Conservation (phyloP, 30 jellyfish, hydroid and myxozoan species). For the Turritopsis dohrnii region DNA sequence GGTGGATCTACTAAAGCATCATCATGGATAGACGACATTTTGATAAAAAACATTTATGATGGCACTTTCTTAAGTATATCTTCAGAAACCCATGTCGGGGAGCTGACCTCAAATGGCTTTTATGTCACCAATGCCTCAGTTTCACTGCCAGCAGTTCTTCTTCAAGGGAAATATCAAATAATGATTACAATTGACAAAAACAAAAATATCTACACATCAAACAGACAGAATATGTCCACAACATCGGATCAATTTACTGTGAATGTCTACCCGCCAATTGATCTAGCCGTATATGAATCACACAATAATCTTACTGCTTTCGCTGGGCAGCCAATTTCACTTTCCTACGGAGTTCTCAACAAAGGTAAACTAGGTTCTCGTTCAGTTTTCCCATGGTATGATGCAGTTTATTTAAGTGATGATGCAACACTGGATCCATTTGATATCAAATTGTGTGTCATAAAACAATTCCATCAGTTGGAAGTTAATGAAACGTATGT, state of each 20-base stretch:
- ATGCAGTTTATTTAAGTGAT: conserved; percentile 17
- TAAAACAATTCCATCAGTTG: not conserved
- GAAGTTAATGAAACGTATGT: not conserved
- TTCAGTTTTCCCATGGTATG: conserved; percentile 7
- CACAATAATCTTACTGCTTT: not conserved
- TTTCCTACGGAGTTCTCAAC: not conserved
- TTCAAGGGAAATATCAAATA: not conserved
- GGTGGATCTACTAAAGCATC: conserved; percentile 8
- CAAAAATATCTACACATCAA: not conserved
- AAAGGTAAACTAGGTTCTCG: not conserved
- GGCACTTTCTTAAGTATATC: not conserved
- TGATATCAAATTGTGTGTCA: conserved; percentile 14
- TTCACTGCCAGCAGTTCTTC: not conserved
- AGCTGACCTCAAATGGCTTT: not conserved
- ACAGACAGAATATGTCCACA: not conserved
- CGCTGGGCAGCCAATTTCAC: conserved; percentile 24
- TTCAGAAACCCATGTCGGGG: not conserved
- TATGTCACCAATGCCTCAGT: not conserved
- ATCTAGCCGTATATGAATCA: not conserved
- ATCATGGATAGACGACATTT: conserved; percentile 22
- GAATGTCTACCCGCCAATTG: not conserved
- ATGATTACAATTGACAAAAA: not conserved
- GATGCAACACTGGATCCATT: conserved; percentile 26
- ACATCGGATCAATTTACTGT: not conserved
- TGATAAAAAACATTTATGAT: not conserved